Base-by-base conservation (phyloP, 2,888 invertebrate genomes). In the Eledona agricola region DNA sequence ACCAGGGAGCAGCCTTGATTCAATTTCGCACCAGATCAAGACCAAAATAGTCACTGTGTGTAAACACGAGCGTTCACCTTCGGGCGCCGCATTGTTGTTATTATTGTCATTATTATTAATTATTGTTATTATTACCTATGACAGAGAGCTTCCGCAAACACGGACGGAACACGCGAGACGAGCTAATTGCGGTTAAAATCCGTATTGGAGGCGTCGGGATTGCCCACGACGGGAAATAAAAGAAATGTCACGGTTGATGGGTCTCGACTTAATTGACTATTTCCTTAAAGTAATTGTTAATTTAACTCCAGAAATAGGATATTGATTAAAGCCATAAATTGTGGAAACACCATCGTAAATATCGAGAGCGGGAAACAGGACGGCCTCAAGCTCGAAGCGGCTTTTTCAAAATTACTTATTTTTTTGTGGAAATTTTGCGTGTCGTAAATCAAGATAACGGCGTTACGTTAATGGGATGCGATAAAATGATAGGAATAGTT, bases 21-120 rank as follows among this genome's bases (percentile, higher is more conserved):
- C 42, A 42, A 42, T 42, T 37, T 42, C 13, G 19, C 10, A n/a
- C 20, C 20, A 7, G 20, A 25, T 25, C 15, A 38, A 38, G 12
- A 26, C 38, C 7, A 29, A 43, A 43, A 31, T 32, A 31, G 29
- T 28, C 29, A 25, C 2, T 42, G 42, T 42, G 28, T 28, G 19
- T 42, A 28, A 42, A 43, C 43, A 43, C 22, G 43, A 43, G 22
- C 43, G 15, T 43, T 43, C 43, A 43, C 43, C 43, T 43, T 43
- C 43, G 23, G 31, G 32, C 31, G 12, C 12, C 22, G 19, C 28
- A 26, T 28, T 26, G 29, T 40, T 40, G 28, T 28, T 40, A 40
- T 40, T 40, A n/a, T 19, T 17, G 11, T n/a, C n/a, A n/a, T n/a
- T n/a, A n/a, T n/a, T n/a, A 13, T 7, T 28, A 40, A 40, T 40